Evolutionary conservation across 1,140 invertebrate species (phyloP).

Genomic region (Drosophila tani): DNA sequence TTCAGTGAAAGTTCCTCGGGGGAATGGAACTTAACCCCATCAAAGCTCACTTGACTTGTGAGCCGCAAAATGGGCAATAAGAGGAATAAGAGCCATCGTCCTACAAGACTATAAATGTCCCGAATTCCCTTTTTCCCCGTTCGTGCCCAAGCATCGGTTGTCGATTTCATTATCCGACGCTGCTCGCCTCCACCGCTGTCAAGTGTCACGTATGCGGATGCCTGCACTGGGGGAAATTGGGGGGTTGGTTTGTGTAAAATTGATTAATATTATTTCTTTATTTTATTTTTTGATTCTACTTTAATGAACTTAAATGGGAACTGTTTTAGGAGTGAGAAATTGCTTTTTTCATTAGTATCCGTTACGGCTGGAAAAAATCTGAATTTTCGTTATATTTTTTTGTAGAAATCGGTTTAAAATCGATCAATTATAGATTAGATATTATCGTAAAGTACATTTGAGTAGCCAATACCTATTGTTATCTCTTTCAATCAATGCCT

Average conservation of each 20-base stretch:
- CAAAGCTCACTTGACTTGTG: constrained; percentile 25
- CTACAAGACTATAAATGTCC: constrained; percentile 10
- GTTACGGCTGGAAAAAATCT: too few relatives aligned
- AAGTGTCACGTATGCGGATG: constrained; percentile 21
- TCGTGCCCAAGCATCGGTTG: constrained; percentile 29
- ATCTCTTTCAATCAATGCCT: not conserved
- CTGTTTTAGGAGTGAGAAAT: too few relatives aligned
- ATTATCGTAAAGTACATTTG: not conserved
- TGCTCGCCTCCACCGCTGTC: constrained; percentile 20
- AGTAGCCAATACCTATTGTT: not conserved
- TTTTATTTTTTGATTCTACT: not conserved
- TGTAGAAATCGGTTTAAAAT: not conserved
- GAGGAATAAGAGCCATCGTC: constrained; percentile 25
- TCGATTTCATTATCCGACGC: constrained; percentile 27
- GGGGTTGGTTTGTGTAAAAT: not conserved
- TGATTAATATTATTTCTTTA: not conserved
- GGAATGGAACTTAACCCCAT: constrained; percentile 8
- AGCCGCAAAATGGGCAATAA: constrained; percentile 25
- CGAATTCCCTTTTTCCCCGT: constrained; percentile 11
- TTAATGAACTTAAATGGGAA: not conserved
- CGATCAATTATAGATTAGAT: not conserved
- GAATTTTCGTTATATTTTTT: too few relatives aligned
- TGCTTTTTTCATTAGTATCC: too few relatives aligned
- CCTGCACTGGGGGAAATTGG: constrained; percentile 6
- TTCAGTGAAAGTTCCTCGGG: constrained; percentile 25